These are phyloP conservation scores for Plagiodera versicolora DNA, from an alignment of 2,888 invertebrate genomes.

Conservation along the genomic window DNA sequence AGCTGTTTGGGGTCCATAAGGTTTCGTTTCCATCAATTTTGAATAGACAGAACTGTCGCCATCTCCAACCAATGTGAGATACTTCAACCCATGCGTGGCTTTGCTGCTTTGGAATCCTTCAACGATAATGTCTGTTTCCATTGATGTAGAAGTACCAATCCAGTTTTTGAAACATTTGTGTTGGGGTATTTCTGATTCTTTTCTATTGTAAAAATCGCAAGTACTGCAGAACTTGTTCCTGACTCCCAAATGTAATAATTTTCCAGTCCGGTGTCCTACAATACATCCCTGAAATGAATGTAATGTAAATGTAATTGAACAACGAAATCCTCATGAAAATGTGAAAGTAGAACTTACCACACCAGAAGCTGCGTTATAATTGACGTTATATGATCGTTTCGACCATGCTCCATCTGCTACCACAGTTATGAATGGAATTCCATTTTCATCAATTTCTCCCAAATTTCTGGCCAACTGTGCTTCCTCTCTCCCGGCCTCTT, in stretches of 20 bases:
- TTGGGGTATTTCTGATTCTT: neutral
- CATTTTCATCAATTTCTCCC: neutral
- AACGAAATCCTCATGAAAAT: too few relatives aligned
- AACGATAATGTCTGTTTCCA: slow-evolving; percentile 27
- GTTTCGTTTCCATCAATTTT: slow-evolving; percentile 13
- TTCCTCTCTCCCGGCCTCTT: neutral
- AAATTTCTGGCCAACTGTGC: neutral
- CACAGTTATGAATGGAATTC: slow-evolving; percentile 7
- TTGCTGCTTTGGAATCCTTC: slow-evolving; percentile 27
- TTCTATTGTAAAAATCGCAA: neutral
- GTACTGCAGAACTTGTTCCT: slow-evolving; percentile 23
- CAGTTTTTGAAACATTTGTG: slow-evolving; percentile 28
- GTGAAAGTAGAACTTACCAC: too few relatives aligned
- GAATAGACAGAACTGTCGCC: slow-evolving; percentile 19
- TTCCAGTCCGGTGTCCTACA: slow-evolving; percentile 15
- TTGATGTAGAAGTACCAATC: slow-evolving; percentile 20
- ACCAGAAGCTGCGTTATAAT: slow-evolving; percentile 14
- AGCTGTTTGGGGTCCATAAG: slow-evolving; percentile 13
- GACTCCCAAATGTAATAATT: slow-evolving; percentile 16
- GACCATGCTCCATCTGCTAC: slow-evolving; percentile 13
- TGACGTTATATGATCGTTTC: slow-evolving; percentile 9
- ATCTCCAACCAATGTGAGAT: slow-evolving; percentile 24
- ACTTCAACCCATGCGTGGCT: slow-evolving; percentile 25
- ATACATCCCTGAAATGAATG: too few relatives aligned
- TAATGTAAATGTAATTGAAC: too few relatives aligned